Evolutionary conservation across 1,140 invertebrate species (phyloP).

Genomic region (Brachionus sp.): DNA sequence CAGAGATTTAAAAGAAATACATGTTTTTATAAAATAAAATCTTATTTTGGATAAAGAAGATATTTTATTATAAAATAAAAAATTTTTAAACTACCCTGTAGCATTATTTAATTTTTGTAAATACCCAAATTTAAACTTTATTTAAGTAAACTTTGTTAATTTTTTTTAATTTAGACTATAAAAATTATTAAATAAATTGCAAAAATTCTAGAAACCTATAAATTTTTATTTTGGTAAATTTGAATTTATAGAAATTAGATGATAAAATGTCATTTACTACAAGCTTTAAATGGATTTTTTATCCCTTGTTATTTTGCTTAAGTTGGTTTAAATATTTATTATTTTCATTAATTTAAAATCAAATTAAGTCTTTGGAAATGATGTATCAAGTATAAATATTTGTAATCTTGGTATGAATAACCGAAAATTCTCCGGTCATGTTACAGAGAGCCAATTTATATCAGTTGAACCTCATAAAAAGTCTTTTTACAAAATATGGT

Average conservation of each 20-base stretch:
- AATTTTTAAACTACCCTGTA: background rate
- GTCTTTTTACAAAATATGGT: constrained; percentile 7
- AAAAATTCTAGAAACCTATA: background rate
- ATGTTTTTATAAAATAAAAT: too few species aligned
- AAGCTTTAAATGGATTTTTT: background rate
- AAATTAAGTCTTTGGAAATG: background rate
- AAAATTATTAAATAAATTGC: background rate
- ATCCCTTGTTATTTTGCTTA: background rate
- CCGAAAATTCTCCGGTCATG: background rate
- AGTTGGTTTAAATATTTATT: background rate
- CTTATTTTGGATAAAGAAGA: too few species aligned
- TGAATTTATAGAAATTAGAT: background rate
- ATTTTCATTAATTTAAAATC: background rate
- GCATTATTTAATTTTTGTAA: background rate
- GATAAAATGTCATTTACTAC: background rate
- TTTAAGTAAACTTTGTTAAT: background rate
- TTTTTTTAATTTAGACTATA: too few species aligned
- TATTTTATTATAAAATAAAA: too few species aligned
- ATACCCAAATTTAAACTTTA: background rate
- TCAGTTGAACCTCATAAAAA: background rate
- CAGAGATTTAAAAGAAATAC: too few species aligned
- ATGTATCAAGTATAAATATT: background rate
- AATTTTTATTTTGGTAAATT: too few species aligned
- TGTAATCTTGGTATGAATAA: background rate
- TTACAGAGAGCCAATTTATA: background rate